phyloP scores from a whole-genome alignment of 2,888 invertebrate genomes.

The Oligia fasciuncula region DNA sequence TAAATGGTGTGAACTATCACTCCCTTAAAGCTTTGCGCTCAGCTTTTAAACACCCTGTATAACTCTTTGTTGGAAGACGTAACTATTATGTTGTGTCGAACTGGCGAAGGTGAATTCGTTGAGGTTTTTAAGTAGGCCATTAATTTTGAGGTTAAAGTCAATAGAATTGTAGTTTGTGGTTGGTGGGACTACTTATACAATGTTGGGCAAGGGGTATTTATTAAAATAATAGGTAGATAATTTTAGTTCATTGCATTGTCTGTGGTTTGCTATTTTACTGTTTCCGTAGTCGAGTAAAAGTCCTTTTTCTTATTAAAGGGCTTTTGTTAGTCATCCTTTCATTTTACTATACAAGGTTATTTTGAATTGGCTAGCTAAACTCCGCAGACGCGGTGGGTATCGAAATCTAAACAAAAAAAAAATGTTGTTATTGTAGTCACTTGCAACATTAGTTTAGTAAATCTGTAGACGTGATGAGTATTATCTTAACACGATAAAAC shows the following conservation, averaged over 20 bases:
- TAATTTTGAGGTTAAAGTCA: slow-evolving; percentile 14
- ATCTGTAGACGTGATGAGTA: too few relatives aligned
- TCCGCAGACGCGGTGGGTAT: too few relatives aligned
- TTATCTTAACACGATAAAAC: too few relatives aligned
- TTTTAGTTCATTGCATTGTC: not conserved
- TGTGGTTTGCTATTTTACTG: not conserved
- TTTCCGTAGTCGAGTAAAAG: not conserved
- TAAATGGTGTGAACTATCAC: too few relatives aligned
- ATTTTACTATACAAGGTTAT: not conserved
- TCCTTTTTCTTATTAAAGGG: not conserved
- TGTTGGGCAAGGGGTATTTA: not conserved
- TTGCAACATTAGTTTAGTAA: too few relatives aligned
- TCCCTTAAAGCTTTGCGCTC: too few relatives aligned
- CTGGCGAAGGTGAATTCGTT: slow-evolving; percentile 21
- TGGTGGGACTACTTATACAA: not conserved
- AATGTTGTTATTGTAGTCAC: too few relatives aligned
- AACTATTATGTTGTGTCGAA: slow-evolving; percentile 46
- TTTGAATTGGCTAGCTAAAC: too few relatives aligned
- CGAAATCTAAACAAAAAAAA: too few relatives aligned
- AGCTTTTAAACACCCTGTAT: not conserved
- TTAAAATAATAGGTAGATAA: not conserved
- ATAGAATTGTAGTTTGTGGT: slow-evolving; percentile 13
- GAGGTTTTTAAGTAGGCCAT: slow-evolving; percentile 19
- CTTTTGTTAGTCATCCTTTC: not conserved
- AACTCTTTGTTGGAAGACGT: slow-evolving; percentile 40